Evolutionary conservation across 2,797 vertebrate species (phyloP).

Genomic region (Spheniscus humboldti): DNA sequence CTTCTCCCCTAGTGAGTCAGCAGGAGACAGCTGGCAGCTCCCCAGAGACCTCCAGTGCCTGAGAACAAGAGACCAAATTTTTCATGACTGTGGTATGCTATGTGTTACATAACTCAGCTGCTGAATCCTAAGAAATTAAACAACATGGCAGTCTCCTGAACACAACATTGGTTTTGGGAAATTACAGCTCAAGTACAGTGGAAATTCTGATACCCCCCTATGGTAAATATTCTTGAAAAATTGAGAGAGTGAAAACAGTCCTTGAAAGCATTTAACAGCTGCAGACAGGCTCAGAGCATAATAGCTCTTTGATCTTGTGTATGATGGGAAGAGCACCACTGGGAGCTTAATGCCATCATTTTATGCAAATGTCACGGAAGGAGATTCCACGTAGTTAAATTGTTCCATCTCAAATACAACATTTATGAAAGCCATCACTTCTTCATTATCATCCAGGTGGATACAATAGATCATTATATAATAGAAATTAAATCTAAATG

Average conservation of each 20-base stretch:
- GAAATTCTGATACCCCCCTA: background rate
- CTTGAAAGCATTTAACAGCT: background rate
- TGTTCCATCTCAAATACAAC: background rate
- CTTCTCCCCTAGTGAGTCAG: background rate
- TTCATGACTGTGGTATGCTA: background rate
- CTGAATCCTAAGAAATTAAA: background rate
- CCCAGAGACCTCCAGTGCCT: background rate
- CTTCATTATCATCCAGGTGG: background rate
- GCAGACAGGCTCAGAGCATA: conserved; percentile 12
- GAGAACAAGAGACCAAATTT: background rate
- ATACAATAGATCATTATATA: background rate
- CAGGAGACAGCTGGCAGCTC: background rate
- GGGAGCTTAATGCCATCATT: conserved; percentile 37
- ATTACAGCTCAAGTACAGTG: background rate
- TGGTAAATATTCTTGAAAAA: background rate
- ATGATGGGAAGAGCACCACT: background rate
- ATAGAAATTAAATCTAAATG: background rate
- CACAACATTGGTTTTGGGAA: background rate
- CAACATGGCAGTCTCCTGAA: background rate
- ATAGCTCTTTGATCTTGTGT: conserved; percentile 27
- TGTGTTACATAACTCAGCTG: background rate
- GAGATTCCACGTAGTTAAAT: background rate
- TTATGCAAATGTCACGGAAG: conserved; percentile 19
- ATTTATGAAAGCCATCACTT: conserved; percentile 23
- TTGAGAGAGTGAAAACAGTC: background rate